Percentiles rank a stretch among this genome's conserved stretches.
Evolutionary conservation across 2,888 invertebrate genomes (phyloP).

Genomic region (Lagria hirta): DNA sequence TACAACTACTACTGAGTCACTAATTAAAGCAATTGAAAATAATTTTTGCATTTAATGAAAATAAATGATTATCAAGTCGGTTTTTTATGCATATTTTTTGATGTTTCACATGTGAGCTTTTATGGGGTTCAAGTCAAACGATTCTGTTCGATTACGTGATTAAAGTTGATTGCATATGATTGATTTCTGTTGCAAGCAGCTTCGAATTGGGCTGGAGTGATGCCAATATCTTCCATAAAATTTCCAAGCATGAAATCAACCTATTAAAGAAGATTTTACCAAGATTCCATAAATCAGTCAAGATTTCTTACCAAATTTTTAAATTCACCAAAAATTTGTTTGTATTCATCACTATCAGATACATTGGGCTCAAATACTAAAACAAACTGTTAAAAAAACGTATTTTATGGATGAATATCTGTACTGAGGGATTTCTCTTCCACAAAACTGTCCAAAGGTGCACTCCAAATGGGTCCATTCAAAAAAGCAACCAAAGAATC

Average conservation of each 20-base stretch:
- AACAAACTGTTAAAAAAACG: constrained; percentile 32
- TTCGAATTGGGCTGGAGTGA: constrained; percentile 85
- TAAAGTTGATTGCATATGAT: constrained; percentile 58
- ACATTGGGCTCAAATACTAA: constrained; percentile 85
- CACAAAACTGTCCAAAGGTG: constrained; percentile 86
- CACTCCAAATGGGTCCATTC: constrained; percentile 91
- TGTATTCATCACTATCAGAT: constrained; percentile 71
- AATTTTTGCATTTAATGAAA: too few species aligned
- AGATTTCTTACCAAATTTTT: constrained; percentile 74
- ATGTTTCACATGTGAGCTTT: too few species aligned
- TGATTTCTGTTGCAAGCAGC: constrained; percentile 66
- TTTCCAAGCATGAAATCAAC: constrained; percentile 89
- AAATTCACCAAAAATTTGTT: constrained; percentile 79
- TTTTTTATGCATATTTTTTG: too few species aligned
- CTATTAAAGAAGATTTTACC: constrained; percentile 52
- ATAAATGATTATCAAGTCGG: too few species aligned
- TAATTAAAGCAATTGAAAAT: constrained; percentile 9
- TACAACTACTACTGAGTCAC: constrained; percentile 14
- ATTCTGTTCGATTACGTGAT: too few species aligned
- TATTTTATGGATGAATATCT: not conserved
- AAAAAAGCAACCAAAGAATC: constrained; percentile 89
- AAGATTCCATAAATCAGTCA: not conserved
- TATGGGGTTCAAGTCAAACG: too few species aligned
- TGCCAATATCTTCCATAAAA: constrained; percentile 91
- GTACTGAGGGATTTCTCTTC: constrained; percentile 92